phyloP scores from a whole-genome alignment of 64 coral and sea anemone genomes.

The Acropora yongei region DNA sequence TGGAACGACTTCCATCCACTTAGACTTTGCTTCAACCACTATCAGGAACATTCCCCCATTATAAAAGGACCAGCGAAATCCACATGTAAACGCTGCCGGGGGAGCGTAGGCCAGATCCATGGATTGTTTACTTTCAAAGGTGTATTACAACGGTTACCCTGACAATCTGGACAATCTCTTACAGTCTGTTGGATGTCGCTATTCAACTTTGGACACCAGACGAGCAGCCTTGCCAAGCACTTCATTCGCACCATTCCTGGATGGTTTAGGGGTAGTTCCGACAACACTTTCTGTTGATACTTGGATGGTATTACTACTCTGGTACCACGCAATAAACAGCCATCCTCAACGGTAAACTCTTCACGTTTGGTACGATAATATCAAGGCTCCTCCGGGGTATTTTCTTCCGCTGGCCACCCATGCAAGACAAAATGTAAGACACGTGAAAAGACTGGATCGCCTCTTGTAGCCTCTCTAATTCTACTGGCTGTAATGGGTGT shows the following conservation, averaged over 20 bases:
- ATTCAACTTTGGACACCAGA: slow-evolving; percentile 52
- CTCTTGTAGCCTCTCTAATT: slow-evolving; percentile 26
- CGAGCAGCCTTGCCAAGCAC: slow-evolving; percentile 15
- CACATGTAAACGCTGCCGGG: slow-evolving; percentile 41
- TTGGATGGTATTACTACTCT: slow-evolving; percentile 55
- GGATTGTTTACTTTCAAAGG: slow-evolving; percentile 32
- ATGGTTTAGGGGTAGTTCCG: slow-evolving; percentile 44
- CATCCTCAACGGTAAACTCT: slow-evolving; percentile 48
- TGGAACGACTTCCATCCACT: slow-evolving; percentile 31
- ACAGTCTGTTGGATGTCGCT: slow-evolving; percentile 43
- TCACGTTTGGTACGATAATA: not conserved
- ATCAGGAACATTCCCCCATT: slow-evolving; percentile 33
- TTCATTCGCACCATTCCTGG: slow-evolving; percentile 52
- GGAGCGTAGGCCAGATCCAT: slow-evolving; percentile 8
- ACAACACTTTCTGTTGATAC: slow-evolving; percentile 21
- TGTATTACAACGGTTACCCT: not conserved
- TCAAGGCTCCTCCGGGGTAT: not conserved
- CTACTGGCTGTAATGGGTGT: slow-evolving; percentile 10
- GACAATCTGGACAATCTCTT: slow-evolving; percentile 19
- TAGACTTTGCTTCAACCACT: slow-evolving; percentile 38
- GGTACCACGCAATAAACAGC: slow-evolving; percentile 49
- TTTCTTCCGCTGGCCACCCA: slow-evolving; percentile 36
- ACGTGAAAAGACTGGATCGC: slow-evolving; percentile 21
- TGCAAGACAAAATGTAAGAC: not conserved
- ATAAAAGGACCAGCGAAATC: slow-evolving; percentile 33